Evolutionary conservation across 2,797 vertebrate species (phyloP).

Genomic region (Ptychobarbus kaznakovi): DNA sequence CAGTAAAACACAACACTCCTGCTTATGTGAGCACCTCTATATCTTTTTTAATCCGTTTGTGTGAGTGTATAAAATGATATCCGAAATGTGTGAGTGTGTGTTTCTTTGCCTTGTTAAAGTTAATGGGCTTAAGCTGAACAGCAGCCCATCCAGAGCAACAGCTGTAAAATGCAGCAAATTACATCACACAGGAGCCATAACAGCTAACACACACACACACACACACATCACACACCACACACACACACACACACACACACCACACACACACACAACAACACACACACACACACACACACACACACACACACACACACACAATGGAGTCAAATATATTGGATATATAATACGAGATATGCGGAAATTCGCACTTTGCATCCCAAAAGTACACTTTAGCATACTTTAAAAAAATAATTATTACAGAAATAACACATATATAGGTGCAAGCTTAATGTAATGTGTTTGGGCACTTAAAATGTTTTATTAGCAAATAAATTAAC

Average conservation of each 20-base stretch:
- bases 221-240: conserved; percentile 31
- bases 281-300: conserved; percentile 4
- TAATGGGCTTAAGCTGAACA: conserved; percentile 71
- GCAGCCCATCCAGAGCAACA: conserved; percentile 69
- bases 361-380: not conserved
- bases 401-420: not conserved
- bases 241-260: conserved; percentile 1
- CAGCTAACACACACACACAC: conserved; percentile 28
- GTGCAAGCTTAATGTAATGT: not conserved
- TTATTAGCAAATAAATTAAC: not conserved
- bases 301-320: not conserved
- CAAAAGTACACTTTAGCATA: not conserved
- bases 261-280: not conserved
- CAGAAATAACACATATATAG: not conserved
- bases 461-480: not conserved
- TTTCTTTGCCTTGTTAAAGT: conserved; percentile 72
- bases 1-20: conserved; percentile 39
- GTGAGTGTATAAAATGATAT: conserved; percentile 28
- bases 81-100: conserved; percentile 41
- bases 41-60: not conserved
- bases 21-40: conserved; percentile 25
- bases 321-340: not conserved
- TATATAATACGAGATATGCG: not conserved
- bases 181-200: conserved; percentile 63
- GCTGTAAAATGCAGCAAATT: conserved; percentile 75